Percentiles rank a stretch among this genome's conserved stretches.
These are phyloP conservation scores for Notospermus geniculatus DNA, from an alignment of 1,140 invertebrate genomes.

Conservation along the genomic window DNA sequence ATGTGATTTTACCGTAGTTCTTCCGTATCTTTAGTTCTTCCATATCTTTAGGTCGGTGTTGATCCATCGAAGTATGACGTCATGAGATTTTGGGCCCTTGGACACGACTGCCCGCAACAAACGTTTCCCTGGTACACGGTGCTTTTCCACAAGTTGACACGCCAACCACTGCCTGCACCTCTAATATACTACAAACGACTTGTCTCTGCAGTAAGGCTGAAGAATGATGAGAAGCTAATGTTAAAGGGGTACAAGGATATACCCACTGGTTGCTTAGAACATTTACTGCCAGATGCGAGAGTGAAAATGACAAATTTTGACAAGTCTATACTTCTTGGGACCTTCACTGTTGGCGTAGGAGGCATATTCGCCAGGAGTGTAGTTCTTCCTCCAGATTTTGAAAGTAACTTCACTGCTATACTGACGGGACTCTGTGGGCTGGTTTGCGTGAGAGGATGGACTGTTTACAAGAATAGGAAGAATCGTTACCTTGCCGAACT, in stretches of 20 bases:
- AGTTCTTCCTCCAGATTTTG: constrained; percentile 29
- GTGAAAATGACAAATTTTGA: constrained; percentile 39
- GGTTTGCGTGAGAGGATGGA: constrained; percentile 27
- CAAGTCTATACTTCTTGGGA: constrained; percentile 32
- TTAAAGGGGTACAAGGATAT: constrained; percentile 54
- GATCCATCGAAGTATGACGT: constrained; percentile 46
- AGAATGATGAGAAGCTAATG: constrained; percentile 47
- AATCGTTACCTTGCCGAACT: constrained; percentile 45
- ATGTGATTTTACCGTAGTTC: too few species aligned
- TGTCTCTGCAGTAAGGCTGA: constrained; percentile 46
- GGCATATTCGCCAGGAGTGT: constrained; percentile 39
- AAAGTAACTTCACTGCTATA: constrained; percentile 30
- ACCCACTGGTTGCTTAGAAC: constrained; percentile 42
- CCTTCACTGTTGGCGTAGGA: constrained; percentile 26
- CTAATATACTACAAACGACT: constrained; percentile 48
- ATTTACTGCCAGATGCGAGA: constrained; percentile 48
- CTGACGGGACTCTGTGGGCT: constrained; percentile 26
- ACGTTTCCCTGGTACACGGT: constrained; percentile 28
- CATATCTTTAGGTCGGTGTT: constrained; percentile 41
- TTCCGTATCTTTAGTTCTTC: too few species aligned
- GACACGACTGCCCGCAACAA: constrained; percentile 31
- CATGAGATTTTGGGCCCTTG: constrained; percentile 48
- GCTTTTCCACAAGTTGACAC: constrained; percentile 18
- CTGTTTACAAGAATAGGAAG: constrained; percentile 37
- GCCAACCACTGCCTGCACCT: constrained; percentile 22